phyloP scores from a whole-genome alignment of 2,113 vertebrate species.

The Notarius quadriscutis region DNA sequence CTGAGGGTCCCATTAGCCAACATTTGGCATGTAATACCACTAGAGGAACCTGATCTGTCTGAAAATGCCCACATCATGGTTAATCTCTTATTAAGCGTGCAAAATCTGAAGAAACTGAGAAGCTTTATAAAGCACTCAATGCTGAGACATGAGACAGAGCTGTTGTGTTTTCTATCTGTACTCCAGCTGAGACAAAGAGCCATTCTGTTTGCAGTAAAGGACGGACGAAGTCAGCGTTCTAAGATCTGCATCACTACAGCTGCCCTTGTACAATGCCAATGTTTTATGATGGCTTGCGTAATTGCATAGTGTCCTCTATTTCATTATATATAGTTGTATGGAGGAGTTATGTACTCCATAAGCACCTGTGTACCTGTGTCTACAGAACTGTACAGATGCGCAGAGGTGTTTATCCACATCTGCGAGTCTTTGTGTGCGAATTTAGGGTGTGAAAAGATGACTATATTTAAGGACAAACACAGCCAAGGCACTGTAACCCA shows the following conservation, averaged over 20 bases:
- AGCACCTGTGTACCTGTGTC: background rate
- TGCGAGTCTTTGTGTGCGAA: background rate
- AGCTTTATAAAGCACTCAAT: conserved; percentile 9
- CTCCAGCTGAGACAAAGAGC: conserved; percentile 18
- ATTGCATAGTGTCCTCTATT: conserved; percentile 26
- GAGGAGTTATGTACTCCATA: background rate
- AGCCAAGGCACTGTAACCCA: conserved; percentile 31
- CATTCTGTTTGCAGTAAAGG: conserved; percentile 25
- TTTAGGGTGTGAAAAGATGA: background rate
- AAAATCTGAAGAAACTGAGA: conserved; percentile 39
- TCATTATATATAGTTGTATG: background rate
- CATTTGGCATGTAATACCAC: conserved; percentile 42
- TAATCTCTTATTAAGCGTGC: conserved; percentile 57
- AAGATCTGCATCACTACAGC: conserved; percentile 1
- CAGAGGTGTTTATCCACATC: background rate
- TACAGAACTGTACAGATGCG: conserved; percentile 4
- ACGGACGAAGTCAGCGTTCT: conserved; percentile 21
- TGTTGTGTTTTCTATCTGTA: conserved; percentile 35
- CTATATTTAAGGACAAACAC: conserved; percentile 45
- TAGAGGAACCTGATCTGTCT: conserved; percentile 50
- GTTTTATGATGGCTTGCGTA: conserved; percentile 10
- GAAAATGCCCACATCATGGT: conserved; percentile 35
- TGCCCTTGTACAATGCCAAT: conserved; percentile 37
- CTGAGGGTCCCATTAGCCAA: conserved; percentile 31
- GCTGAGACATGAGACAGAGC: conserved; percentile 4